Evolutionary conservation across 2,113 vertebrate genomes (phyloP).

Genomic region (Bufo gargarizans): DNA sequence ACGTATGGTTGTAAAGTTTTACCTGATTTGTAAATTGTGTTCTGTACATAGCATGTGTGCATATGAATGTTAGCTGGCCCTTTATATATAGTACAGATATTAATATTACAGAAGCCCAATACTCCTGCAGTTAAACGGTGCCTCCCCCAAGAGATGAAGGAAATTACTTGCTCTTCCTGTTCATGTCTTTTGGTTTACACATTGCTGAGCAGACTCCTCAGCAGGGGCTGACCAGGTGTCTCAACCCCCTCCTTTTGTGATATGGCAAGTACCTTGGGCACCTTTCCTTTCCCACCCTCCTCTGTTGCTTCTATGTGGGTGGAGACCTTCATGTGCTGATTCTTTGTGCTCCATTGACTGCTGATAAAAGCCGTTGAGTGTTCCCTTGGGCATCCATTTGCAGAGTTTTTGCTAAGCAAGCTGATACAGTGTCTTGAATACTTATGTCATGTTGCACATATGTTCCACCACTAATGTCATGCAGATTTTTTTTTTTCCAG

Average conservation of each 20-base stretch:
- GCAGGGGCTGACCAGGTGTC: constrained; percentile 34
- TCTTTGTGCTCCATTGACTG: constrained; percentile 16
- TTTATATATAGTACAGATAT: not conserved
- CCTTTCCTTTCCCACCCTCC: constrained; percentile 25
- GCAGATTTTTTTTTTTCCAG: not conserved
- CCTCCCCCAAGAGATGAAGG: constrained; percentile 16
- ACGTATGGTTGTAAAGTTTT: not conserved
- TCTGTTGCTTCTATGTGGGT: constrained; percentile 8
- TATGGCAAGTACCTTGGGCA: constrained; percentile 43
- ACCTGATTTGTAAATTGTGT: not conserved
- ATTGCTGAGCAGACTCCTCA: constrained; percentile 18
- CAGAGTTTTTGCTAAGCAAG: not conserved
- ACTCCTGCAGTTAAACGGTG: constrained; percentile 44
- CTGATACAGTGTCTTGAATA: not conserved
- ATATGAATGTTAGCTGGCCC: too few relatives aligned
- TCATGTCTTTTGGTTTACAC: not conserved
- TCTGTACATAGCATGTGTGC: not conserved
- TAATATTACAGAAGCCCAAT: not conserved
- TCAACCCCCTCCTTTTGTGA: constrained; percentile 20
- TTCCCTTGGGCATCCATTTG: constrained; percentile 40
- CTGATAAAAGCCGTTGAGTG: not conserved
- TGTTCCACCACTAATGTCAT: not conserved
- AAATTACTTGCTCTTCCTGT: constrained; percentile 37
- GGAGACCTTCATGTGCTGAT: not conserved
- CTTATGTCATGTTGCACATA: not conserved